phyloP scores from a whole-genome alignment of 2,888 invertebrate genomes.

The Aethes cnicana region DNA sequence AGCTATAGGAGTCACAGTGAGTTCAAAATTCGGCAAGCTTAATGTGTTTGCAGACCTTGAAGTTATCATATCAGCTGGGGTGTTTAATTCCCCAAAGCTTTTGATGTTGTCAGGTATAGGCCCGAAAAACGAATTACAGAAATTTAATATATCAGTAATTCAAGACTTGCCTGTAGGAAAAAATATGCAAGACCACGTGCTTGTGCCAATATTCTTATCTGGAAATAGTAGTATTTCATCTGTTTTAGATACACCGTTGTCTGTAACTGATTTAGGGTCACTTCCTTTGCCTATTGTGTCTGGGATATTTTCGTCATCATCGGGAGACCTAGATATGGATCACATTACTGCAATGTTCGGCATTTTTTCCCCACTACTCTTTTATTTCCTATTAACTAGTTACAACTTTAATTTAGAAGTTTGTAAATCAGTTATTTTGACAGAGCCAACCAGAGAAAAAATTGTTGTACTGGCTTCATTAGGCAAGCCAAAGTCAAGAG shows the following conservation, averaged over 20 bases:
- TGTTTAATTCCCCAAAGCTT: slow-evolving; percentile 17
- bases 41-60: slow-evolving; percentile 18
- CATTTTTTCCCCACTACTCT: slow-evolving; percentile 7
- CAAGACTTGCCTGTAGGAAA: slow-evolving; percentile 25
- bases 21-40: slow-evolving; percentile 15
- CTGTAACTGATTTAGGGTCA: neutral
- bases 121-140: slow-evolving; percentile 14
- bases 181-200: slow-evolving; percentile 13
- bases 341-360: neutral
- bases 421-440: neutral
- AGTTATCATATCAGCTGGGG: slow-evolving; percentile 18
- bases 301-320: neutral
- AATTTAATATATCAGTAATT: slow-evolving; percentile 7
- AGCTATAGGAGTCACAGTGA: slow-evolving; percentile 34
- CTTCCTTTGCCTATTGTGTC: slow-evolving; percentile 11
- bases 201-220: slow-evolving; percentile 9
- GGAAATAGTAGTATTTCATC: slow-evolving; percentile 3
- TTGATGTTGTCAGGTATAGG: slow-evolving; percentile 30
- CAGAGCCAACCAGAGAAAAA: slow-evolving; percentile 7
- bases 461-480: slow-evolving; percentile 2
- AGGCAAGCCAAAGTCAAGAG: slow-evolving; percentile 12
- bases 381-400: slow-evolving; percentile 7
- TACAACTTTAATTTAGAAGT: slow-evolving; percentile 13
- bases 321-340: neutral
- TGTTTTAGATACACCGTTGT: slow-evolving; percentile 4